A percentile compares a stretch with the other conserved stretches of the same genome.
phyloP scores from a whole-genome alignment of 2,113 vertebrate genomes.

The Brachyhypopomus occidentalis region DNA sequence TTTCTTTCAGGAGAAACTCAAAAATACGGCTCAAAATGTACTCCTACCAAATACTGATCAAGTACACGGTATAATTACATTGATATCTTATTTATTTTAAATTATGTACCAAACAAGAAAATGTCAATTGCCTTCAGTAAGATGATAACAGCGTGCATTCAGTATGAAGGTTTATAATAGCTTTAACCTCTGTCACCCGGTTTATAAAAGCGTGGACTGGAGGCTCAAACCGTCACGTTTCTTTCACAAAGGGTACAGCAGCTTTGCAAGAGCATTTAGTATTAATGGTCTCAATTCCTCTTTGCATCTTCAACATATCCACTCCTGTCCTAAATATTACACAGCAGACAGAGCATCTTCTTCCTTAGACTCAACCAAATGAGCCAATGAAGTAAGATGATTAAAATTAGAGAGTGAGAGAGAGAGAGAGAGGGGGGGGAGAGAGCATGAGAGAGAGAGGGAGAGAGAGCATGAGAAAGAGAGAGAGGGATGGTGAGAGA shows the following conservation, averaged over 20 bases:
- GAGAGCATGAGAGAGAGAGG: neutral
- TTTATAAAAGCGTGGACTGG: neutral
- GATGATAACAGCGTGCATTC: neutral
- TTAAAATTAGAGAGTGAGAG: constrained; percentile 7
- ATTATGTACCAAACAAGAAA: neutral
- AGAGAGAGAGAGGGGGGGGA: no score
- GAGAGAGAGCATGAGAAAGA: neutral
- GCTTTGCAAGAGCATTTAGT: neutral
- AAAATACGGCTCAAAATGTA: constrained; percentile 12
- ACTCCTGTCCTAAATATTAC: neutral
- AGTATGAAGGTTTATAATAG: neutral
- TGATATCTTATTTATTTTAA: neutral
- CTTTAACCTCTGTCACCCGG: constrained; percentile 8
- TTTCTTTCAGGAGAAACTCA: neutral
- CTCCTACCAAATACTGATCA: constrained; percentile 14
- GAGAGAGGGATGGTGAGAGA: no score
- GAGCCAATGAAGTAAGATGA: constrained; percentile 1
- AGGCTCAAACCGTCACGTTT: constrained; percentile 11
- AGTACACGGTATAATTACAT: neutral
- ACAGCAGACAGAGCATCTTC: neutral
- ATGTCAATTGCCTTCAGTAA: neutral
- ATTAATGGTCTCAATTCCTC: neutral
- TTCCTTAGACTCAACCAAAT: neutral
- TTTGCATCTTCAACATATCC: neutral
- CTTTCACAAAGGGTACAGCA: neutral